A percentile compares a stretch with the other conserved stretches of the same genome.
Conservation (phyloP, 92 coral and sea anemone species). For the Palythoa grandiflora region DNA sequence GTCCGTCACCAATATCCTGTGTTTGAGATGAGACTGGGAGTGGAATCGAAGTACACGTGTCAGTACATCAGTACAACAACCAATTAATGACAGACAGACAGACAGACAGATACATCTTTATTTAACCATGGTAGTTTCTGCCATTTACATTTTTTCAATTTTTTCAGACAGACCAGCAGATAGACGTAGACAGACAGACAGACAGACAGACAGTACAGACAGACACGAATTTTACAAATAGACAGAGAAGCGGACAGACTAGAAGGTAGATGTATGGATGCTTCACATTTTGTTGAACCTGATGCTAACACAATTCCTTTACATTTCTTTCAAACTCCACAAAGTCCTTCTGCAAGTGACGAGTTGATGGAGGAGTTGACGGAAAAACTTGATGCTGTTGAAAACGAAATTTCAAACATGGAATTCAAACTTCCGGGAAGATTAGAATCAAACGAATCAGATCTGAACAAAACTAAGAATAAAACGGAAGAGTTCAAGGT, state of each 20-base stretch:
- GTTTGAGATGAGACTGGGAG: not conserved
- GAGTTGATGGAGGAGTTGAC: constrained; percentile 57
- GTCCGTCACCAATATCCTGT: not conserved
- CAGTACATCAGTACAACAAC: no score
- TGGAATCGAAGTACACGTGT: no score
- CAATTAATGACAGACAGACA: not conserved
- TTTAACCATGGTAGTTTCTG: no score
- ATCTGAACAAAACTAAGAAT: constrained; percentile 53
- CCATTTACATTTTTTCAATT: no score
- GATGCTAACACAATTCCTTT: no score
- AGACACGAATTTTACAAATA: not conserved
- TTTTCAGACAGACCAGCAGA: not conserved
- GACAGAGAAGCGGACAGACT: not conserved
- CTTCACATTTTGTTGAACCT: not conserved
- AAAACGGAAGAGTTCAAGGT: constrained; percentile 26
- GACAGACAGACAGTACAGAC: not conserved
- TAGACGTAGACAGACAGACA: not conserved
- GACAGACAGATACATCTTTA: not conserved
- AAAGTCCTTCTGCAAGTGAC: constrained; percentile 71
- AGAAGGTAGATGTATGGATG: not conserved
- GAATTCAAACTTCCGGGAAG: constrained; percentile 67
- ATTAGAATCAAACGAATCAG: constrained; percentile 48
- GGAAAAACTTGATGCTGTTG: constrained; percentile 71
- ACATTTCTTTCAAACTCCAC: not conserved
- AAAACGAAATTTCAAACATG: constrained; percentile 70